These are phyloP conservation scores for Ectobius pallidus DNA, from an alignment of 2,888 invertebrate genomes.

Conservation along the genomic window DNA sequence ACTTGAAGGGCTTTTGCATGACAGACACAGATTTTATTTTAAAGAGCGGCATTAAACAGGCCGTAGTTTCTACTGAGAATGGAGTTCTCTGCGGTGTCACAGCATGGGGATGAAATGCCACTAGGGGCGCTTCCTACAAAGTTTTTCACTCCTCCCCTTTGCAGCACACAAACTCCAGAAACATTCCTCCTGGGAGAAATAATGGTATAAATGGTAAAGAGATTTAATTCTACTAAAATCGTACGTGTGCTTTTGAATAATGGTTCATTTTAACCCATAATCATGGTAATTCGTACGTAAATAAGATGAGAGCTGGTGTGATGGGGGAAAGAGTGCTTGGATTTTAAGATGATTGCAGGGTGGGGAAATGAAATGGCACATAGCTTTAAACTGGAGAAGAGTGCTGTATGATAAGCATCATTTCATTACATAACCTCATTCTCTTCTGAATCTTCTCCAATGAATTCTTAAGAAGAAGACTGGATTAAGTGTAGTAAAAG, in stretches of 20 bases:
- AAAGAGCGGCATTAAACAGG: neutral
- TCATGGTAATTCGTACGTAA: slow-evolving; percentile 40
- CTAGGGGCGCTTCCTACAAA: neutral
- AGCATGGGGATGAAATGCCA: neutral
- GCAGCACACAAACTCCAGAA: neutral
- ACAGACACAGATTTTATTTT: neutral
- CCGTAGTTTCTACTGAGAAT: neutral
- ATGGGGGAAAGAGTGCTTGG: neutral
- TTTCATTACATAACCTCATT: no score
- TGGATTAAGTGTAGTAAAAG: no score
- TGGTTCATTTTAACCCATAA: slow-evolving; percentile 37
- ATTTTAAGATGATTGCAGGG: neutral
- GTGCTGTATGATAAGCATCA: no score
- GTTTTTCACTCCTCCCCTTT: neutral
- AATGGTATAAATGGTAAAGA: slow-evolving; percentile 30
- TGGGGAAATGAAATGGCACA: neutral
- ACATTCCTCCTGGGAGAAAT: slow-evolving; percentile 10
- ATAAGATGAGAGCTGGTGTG: slow-evolving; percentile 5
- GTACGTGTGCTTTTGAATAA: slow-evolving; percentile 39
- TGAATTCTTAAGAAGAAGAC: no score
- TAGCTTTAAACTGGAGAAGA: no score
- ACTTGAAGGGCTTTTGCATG: neutral
- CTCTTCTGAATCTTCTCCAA: no score
- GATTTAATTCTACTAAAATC: slow-evolving; percentile 36
- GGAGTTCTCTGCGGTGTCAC: neutral